A percentile compares a stretch with the other conserved stretches of the same genome.
Evolutionary conservation across 2,888 invertebrate species (phyloP).

Genomic region (Tetrapedia diversipes): DNA sequence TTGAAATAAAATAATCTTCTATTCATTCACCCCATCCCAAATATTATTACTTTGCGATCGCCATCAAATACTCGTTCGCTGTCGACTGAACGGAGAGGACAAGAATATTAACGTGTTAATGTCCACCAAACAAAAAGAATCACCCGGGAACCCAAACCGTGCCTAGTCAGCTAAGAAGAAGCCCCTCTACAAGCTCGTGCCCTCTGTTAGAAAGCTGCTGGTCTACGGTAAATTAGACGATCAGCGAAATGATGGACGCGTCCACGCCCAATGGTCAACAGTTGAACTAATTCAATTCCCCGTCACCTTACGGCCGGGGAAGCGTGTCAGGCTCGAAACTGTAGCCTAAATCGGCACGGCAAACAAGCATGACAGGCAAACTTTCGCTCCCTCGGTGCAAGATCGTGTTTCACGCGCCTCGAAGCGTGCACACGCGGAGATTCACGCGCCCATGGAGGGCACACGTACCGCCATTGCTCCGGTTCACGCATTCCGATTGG

Average conservation of each 20-base stretch:
- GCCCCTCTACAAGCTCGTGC: too few species aligned
- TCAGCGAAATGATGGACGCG: neutral
- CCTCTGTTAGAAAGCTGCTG: too few species aligned
- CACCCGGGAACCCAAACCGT: too few species aligned
- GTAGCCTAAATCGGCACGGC: constrained; percentile 24
- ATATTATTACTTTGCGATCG: too few species aligned
- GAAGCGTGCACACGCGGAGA: neutral
- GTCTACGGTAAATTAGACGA: neutral
- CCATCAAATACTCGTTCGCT: too few species aligned
- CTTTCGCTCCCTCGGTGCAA: neutral
- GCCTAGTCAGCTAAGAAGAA: too few species aligned
- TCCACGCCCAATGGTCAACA: constrained; percentile 20
- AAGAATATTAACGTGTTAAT: too few species aligned
- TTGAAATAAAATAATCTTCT: too few species aligned
- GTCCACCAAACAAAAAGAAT: too few species aligned
- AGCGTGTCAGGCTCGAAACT: constrained; percentile 7
- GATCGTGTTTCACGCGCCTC: constrained; percentile 21
- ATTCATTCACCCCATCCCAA: too few species aligned
- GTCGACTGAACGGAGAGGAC: too few species aligned
- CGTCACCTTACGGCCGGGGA: neutral
- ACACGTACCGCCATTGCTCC: constrained; percentile 52
- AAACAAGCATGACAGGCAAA: constrained; percentile 29
- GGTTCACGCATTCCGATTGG: constrained; percentile 60
- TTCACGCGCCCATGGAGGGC: constrained; percentile 14
- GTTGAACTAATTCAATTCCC: constrained; percentile 20